phyloP scores from a whole-genome alignment of 1,140 invertebrate species.

The Cyclina sinensis region DNA sequence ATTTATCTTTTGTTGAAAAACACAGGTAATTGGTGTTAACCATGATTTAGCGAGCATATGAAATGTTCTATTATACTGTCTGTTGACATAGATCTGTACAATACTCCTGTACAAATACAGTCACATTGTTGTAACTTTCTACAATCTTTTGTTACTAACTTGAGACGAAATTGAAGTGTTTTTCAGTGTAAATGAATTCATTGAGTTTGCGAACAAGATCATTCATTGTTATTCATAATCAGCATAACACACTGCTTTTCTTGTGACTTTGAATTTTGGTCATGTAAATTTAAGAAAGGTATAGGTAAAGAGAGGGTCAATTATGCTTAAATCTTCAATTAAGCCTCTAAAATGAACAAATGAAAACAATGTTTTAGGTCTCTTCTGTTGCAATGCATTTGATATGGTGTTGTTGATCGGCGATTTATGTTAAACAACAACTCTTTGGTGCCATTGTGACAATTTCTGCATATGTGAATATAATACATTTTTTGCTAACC shows the following conservation, averaged over 20 bases:
- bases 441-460: no score
- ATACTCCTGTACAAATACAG: conserved; percentile 20
- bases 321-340: no score
- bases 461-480: no score
- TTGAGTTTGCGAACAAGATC: not conserved
- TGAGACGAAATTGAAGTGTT: not conserved
- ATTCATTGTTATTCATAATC: conserved; percentile 16
- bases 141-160: conserved; percentile 12
- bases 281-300: no score
- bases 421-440: no score
- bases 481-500: no score
- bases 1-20: conserved; percentile 33
- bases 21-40: conserved; percentile 26
- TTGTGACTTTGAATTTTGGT: not conserved
- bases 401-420: no score
- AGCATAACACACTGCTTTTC: not conserved
- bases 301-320: no score
- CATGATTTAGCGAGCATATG: not conserved
- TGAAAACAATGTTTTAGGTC: no score
- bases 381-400: no score
- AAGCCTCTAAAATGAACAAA: no score
- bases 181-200: not conserved
- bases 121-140: not conserved
- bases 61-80: not conserved
- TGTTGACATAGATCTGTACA: conserved; percentile 16